Conservation (phyloP, 2,797 vertebrate genomes). For the Lutjanus argentimaculatus region DNA sequence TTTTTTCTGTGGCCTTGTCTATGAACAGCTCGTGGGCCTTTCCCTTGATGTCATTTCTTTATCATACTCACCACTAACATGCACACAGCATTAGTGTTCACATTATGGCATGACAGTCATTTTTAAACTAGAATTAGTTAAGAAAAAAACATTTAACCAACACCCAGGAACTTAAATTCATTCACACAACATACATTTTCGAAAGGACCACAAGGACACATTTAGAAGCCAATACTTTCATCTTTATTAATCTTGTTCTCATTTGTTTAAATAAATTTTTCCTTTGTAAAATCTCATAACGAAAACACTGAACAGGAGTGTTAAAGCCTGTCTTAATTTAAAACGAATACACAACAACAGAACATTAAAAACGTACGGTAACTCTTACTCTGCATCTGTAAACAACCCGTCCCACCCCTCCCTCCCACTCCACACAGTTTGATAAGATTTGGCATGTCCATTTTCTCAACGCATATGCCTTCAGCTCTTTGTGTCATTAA, state of each 20-base stretch:
- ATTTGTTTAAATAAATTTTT: slow-evolving; percentile 89
- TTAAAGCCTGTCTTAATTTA: slow-evolving; percentile 90
- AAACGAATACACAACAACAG: slow-evolving; percentile 88
- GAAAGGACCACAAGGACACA: slow-evolving; percentile 50
- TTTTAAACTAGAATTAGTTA: background rate
- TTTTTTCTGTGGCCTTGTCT: slow-evolving; percentile 15
- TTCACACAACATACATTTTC: background rate
- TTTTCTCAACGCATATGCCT: slow-evolving; percentile 84
- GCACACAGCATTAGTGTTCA: background rate
- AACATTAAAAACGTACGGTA: slow-evolving; percentile 88
- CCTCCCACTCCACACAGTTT: slow-evolving; percentile 84
- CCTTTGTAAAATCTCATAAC: slow-evolving; percentile 90
- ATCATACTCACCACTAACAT: background rate
- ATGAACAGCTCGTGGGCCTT: background rate
- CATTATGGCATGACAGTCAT: background rate
- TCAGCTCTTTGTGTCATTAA: slow-evolving; percentile 87
- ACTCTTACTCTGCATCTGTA: slow-evolving; percentile 86
- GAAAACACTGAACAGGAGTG: slow-evolving; percentile 90
- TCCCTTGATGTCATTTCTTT: background rate
- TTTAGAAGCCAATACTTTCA: slow-evolving; percentile 87
- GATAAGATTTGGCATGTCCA: slow-evolving; percentile 89
- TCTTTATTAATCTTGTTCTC: slow-evolving; percentile 90
- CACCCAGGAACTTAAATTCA: background rate
- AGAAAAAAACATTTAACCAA: background rate
- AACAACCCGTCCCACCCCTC: slow-evolving; percentile 82